Evolutionary conservation across 1,140 invertebrate species (phyloP).

Genomic region (Drosophila orosa): DNA sequence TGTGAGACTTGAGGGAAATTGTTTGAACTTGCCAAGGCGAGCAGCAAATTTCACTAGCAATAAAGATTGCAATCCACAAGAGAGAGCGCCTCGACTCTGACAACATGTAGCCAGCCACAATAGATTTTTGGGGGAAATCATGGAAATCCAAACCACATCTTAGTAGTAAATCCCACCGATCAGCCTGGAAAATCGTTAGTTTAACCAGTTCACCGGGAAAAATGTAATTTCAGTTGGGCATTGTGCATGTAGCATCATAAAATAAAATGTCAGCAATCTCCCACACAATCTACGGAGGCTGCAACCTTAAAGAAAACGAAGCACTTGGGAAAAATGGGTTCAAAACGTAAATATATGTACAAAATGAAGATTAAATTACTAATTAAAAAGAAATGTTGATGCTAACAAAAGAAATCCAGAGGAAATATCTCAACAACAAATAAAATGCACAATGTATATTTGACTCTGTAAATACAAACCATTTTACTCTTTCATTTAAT

Average conservation of each 20-base stretch:
- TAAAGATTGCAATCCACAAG: constrained; percentile 43
- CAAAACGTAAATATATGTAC: too few species aligned
- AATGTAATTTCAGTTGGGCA: constrained; percentile 28
- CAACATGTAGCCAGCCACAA: constrained; percentile 38
- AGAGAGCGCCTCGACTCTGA: constrained; percentile 7
- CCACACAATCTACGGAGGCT: constrained; percentile 21
- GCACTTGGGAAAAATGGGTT: neutral
- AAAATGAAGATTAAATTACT: too few species aligned
- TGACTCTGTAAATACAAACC: too few species aligned
- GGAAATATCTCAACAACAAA: accelerated
- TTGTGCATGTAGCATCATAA: constrained; percentile 37
- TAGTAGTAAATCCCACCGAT: constrained; percentile 4
- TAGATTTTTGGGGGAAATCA: neutral
- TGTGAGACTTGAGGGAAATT: constrained; percentile 6
- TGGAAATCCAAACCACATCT: neutral
- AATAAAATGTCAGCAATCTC: constrained; percentile 39
- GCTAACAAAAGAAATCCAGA: neutral
- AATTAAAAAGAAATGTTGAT: too few species aligned
- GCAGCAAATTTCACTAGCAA: neutral
- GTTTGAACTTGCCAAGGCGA: constrained; percentile 30
- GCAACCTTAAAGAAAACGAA: constrained; percentile 3
- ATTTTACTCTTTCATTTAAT: neutral
- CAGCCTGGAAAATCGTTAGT: constrained; percentile 17
- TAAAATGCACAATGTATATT: neutral
- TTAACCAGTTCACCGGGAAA: constrained; percentile 15